phyloP scores from a whole-genome alignment of 1,140 invertebrate species.

The Diorhabda sublineata region DNA sequence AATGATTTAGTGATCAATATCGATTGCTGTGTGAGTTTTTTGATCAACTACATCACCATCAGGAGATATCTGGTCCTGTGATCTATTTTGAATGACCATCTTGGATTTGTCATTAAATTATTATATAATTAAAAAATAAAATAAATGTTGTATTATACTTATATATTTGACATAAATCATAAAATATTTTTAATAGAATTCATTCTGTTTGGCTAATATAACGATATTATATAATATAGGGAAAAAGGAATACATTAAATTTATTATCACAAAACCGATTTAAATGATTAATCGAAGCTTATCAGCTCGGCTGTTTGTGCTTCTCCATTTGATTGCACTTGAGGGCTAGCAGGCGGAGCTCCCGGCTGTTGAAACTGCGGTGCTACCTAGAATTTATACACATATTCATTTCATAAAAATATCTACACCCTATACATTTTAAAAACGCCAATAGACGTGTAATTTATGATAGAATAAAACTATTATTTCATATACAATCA shows the following conservation, averaged over 20 bases:
- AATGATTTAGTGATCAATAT: too few species aligned
- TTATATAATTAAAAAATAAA: neutral
- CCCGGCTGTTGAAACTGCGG: conserved; percentile 27
- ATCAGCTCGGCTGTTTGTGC: conserved; percentile 63
- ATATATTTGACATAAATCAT: neutral
- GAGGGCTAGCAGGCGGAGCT: conserved; percentile 27
- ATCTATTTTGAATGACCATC: too few species aligned
- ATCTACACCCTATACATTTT: too few species aligned
- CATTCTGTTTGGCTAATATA: neutral
- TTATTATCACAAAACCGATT: neutral
- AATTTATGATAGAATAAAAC: too few species aligned
- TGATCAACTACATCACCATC: too few species aligned
- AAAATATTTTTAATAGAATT: neutral
- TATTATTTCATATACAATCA: too few species aligned
- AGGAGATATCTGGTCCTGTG: too few species aligned
- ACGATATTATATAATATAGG: neutral
- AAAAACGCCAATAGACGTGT: too few species aligned
- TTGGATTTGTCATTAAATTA: too few species aligned
- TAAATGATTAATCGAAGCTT: conserved; percentile 61
- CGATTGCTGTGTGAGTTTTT: too few species aligned
- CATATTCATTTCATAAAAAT: too few species aligned
- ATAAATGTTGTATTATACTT: neutral
- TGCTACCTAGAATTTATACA: neutral
- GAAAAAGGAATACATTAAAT: neutral
- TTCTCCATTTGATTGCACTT: conserved; percentile 43